These are phyloP conservation scores for Microcebus murinus DNA, from an alignment of 2,113 vertebrate genomes.

Conservation along the genomic window DNA sequence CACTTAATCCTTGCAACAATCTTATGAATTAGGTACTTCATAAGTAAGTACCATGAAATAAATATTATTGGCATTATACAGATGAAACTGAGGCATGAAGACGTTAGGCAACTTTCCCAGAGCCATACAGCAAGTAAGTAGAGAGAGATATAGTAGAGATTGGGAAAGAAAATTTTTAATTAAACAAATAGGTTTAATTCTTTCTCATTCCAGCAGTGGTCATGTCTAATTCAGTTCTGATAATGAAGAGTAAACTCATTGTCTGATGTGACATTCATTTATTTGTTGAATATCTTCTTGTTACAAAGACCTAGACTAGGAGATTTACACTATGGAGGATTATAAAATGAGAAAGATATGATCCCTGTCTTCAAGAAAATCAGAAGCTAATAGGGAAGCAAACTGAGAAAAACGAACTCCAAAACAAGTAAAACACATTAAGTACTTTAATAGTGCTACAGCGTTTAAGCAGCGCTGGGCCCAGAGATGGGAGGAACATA, in stretches of 20 bases:
- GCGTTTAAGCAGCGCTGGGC: background rate
- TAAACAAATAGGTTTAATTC: slow-evolving; percentile 28
- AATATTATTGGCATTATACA: background rate
- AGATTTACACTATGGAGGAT: background rate
- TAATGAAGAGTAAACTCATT: background rate
- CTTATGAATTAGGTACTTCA: background rate
- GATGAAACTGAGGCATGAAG: background rate
- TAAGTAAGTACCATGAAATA: background rate
- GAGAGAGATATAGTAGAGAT: background rate
- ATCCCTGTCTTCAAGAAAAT: background rate
- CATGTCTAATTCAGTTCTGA: slow-evolving; percentile 15
- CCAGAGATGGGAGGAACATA: background rate
- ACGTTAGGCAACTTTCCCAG: background rate
- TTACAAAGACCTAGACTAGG: background rate
- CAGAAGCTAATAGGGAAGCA: slow-evolving; percentile 27
- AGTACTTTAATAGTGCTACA: background rate
- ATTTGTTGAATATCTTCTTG: slow-evolving; percentile 39
- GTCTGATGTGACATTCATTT: background rate
- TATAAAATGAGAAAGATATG: background rate
- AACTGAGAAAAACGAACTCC: background rate
- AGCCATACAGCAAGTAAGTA: background rate
- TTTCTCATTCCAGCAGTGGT: background rate
- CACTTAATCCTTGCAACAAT: slow-evolving; percentile 36
- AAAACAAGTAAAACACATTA: background rate
- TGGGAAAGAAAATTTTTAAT: background rate